phyloP scores from a whole-genome alignment of 2,797 vertebrate species.

The Peromyscus aztecus region DNA sequence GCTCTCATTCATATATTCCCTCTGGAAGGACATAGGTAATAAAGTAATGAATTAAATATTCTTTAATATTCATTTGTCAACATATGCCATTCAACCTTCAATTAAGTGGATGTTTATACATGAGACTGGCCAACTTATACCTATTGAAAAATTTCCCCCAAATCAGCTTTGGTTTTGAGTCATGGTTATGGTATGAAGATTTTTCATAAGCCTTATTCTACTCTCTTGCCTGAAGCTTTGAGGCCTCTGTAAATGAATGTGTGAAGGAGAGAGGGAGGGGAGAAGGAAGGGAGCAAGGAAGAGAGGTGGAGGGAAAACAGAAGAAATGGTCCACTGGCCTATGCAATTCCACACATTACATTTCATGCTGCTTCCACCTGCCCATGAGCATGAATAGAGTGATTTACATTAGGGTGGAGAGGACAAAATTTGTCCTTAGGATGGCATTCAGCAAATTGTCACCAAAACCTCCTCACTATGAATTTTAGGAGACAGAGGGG shows the following conservation, averaged over 20 bases:
- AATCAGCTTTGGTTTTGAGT: slow-evolving; percentile 3
- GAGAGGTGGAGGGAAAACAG: no score
- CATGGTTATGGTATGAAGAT: neutral
- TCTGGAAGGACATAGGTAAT: slow-evolving; percentile 67
- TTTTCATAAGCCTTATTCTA: slow-evolving; percentile 11
- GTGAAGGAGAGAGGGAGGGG: neutral
- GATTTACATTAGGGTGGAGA: neutral
- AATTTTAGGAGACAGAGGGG: neutral
- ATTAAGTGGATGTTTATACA: slow-evolving; percentile 48
- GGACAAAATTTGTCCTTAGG: neutral
- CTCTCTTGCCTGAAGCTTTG: neutral
- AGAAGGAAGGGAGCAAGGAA: neutral
- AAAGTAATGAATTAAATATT: slow-evolving; percentile 71
- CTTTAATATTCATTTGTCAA: slow-evolving; percentile 67
- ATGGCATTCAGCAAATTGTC: slow-evolving; percentile 1
- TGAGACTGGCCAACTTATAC: slow-evolving; percentile 23
- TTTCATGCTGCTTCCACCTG: neutral
- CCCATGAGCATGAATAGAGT: neutral
- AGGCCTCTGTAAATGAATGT: slow-evolving; percentile 23
- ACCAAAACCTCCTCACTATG: neutral
- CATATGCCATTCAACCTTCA: slow-evolving; percentile 21
- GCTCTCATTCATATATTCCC: slow-evolving; percentile 49
- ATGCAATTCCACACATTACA: neutral
- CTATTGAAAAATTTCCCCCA: neutral
- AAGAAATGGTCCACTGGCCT: neutral